A percentile compares a stretch with the other conserved stretches of the same genome.
Evolutionary conservation across 2,888 invertebrate species (phyloP).

Genomic region (Acanthosoma haemorrhoidale): DNA sequence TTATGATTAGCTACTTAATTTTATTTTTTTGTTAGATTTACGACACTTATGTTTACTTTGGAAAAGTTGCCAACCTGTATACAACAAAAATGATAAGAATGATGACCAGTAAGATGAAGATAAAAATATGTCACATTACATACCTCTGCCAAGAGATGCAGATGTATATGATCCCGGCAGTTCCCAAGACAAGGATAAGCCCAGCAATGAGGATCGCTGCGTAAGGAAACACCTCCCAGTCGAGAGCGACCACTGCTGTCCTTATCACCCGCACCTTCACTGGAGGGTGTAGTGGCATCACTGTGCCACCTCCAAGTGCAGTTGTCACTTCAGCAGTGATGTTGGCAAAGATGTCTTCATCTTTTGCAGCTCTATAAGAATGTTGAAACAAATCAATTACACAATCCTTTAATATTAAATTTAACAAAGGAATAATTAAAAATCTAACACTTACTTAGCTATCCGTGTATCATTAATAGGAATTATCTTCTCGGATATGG

Average conservation of each 20-base stretch:
- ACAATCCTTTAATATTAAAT: no score
- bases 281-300: slow-evolving; percentile 54
- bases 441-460: slow-evolving; percentile 52
- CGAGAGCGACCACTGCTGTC: slow-evolving; percentile 50
- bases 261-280: slow-evolving; percentile 49
- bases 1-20: no score
- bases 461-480: slow-evolving; percentile 65
- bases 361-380: slow-evolving; percentile 53
- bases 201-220: slow-evolving; percentile 83
- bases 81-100: no score
- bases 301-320: slow-evolving; percentile 31
- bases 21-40: no score
- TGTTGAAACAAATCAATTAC: not conserved
- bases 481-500: slow-evolving; percentile 66
- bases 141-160: slow-evolving; percentile 91
- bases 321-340: slow-evolving; percentile 51
- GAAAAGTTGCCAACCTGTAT: no score
- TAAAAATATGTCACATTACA: slow-evolving; percentile 41
- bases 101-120: no score
- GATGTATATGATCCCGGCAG: slow-evolving; percentile 85
- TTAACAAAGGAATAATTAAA: no score
- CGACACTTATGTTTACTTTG: no score
- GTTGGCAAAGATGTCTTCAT: slow-evolving; percentile 58
- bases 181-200: slow-evolving; percentile 80
- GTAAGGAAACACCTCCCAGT: slow-evolving; percentile 75